These are phyloP conservation scores for Drosophila equinoxialis DNA, from an alignment of 1,140 invertebrate genomes.

Conservation along the genomic window DNA sequence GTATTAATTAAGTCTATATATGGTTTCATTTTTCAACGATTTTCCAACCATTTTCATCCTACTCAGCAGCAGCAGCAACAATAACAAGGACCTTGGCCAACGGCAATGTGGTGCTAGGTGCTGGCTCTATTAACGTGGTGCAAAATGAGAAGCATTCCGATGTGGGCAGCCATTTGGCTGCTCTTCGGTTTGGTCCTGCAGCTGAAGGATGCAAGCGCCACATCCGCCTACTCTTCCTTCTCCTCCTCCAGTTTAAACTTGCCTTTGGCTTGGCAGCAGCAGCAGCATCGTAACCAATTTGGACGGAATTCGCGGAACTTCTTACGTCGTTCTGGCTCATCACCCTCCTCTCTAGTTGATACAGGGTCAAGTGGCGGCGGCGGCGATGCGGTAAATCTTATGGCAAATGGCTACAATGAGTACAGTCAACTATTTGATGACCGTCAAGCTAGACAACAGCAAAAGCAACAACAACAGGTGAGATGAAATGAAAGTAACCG, in stretches of 20 bases:
- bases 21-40: conserved; percentile 11
- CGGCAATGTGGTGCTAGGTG: conserved; percentile 34
- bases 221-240: conserved; percentile 24
- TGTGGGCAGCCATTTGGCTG: conserved; percentile 66
- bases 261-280: conserved; percentile 82
- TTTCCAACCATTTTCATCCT: conserved; percentile 1
- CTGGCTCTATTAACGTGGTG: conserved; percentile 42
- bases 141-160: conserved; percentile 69
- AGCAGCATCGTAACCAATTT: conserved; percentile 87
- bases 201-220: conserved; percentile 35
- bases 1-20: conserved; percentile 59
- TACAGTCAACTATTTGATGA: conserved; percentile 39
- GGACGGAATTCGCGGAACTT: conserved; percentile 93
- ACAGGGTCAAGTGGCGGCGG: conserved; percentile 15
- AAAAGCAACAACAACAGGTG: conserved; percentile 62
- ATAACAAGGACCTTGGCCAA: conserved; percentile 12
- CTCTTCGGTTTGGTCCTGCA: conserved; percentile 65
- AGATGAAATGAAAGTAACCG: conserved; percentile 36
- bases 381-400: conserved; percentile 33
- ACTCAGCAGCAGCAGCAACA: conserved; percentile 7
- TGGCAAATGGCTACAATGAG: conserved; percentile 39
- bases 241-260: neutral
- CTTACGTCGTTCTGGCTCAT: conserved; percentile 82
- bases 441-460: conserved; percentile 32
- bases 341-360: neutral